phyloP scores from a whole-genome alignment of 2,113 vertebrate species.

The Cromileptes altivelis region DNA sequence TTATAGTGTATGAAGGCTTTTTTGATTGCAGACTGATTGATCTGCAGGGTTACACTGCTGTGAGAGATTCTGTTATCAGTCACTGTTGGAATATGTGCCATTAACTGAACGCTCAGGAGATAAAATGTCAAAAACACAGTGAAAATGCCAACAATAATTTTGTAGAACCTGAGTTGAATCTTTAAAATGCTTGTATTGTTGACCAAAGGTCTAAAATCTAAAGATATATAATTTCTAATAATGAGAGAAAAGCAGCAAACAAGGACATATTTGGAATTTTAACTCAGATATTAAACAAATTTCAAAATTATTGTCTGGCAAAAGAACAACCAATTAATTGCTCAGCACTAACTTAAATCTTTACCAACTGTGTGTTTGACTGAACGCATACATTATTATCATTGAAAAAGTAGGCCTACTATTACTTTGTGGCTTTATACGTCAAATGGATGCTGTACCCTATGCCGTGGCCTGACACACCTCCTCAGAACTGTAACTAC shows the following conservation, averaged over 20 bases:
- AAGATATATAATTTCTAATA: not conserved
- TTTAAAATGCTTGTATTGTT: not conserved
- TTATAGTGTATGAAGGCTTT: conserved; percentile 19
- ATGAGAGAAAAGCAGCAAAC: not conserved
- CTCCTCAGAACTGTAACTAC: too few species aligned
- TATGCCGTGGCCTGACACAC: too few species aligned
- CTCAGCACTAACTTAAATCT: too few species aligned
- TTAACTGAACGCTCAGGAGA: not conserved
- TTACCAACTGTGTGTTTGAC: too few species aligned
- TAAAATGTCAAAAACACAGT: not conserved
- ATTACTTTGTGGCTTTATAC: too few species aligned
- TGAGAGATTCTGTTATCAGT: not conserved
- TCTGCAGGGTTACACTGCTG: not conserved
- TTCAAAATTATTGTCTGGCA: not conserved
- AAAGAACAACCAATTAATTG: not conserved
- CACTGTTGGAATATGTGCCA: not conserved
- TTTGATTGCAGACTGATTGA: conserved; percentile 44
- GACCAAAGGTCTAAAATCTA: not conserved
- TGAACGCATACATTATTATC: not conserved
- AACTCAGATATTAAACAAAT: not conserved
- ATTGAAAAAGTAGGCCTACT: too few species aligned
- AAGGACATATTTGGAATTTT: conserved; percentile 9
- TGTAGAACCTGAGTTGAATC: not conserved
- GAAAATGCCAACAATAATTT: not conserved
- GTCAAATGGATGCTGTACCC: too few species aligned